Conservation (phyloP, 2,797 vertebrate genomes). For the Betta splendens region DNA sequence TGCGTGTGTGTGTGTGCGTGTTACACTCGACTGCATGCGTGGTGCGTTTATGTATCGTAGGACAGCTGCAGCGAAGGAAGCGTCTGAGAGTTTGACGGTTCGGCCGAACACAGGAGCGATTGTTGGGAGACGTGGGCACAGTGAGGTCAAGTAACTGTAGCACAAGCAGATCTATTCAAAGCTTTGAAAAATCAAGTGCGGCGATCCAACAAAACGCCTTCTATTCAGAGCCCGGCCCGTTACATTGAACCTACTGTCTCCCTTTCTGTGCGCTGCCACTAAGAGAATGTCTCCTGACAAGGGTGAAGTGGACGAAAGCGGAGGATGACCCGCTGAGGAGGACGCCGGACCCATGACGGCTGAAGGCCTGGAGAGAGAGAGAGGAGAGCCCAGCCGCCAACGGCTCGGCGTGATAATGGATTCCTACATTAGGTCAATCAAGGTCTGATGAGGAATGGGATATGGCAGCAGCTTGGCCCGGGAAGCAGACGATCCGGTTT, state of each 20-base stretch:
- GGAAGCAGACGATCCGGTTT: constrained; percentile 63
- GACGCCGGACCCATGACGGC: constrained; percentile 46
- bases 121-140: constrained; percentile 48
- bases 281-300: constrained; percentile 71
- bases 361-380: constrained; percentile 31
- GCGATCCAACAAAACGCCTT: constrained; percentile 63
- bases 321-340: constrained; percentile 55
- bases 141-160: constrained; percentile 65
- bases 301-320: constrained; percentile 59
- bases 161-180: constrained; percentile 71
- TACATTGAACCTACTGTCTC: constrained; percentile 66
- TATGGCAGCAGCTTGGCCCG: constrained; percentile 71
- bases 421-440: constrained; percentile 72
- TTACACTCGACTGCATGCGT: constrained; percentile 43
- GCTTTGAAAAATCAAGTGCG: constrained; percentile 64
- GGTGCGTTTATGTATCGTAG: constrained; percentile 38
- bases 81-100: constrained; percentile 48
- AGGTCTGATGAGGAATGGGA: constrained; percentile 64
- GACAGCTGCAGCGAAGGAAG: constrained; percentile 33
- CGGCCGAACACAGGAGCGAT: constrained; percentile 53
- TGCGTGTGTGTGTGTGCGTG: constrained; percentile 20
- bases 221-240: constrained; percentile 42
- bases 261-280: constrained; percentile 43
- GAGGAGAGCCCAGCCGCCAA: constrained; percentile 42
- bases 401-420: constrained; percentile 66